phyloP scores from a whole-genome alignment of 2,888 invertebrate genomes.

The Sicus ferrugineus region DNA sequence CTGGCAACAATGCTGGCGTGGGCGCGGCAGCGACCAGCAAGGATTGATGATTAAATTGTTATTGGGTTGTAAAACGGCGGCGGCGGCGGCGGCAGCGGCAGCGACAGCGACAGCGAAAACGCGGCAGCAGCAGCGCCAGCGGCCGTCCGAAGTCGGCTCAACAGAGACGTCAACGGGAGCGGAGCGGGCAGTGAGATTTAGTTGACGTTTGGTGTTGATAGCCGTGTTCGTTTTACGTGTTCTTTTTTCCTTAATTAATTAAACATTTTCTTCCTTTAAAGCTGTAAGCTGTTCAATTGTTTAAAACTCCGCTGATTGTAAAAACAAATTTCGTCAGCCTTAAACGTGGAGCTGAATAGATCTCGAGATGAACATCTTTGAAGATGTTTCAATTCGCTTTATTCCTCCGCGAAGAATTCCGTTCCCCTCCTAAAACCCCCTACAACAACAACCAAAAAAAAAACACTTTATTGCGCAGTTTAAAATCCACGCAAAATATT shows the following conservation, averaged over 20 bases:
- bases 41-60: constrained; percentile 47
- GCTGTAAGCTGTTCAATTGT: background rate
- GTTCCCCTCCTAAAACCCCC: no score
- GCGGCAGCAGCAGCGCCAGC: background rate
- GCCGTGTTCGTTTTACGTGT: background rate
- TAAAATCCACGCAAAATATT: background rate
- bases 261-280: background rate
- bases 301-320: background rate
- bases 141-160: background rate
- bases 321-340: background rate
- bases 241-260: background rate
- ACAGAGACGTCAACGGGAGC: background rate
- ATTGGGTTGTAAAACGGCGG: constrained; percentile 42
- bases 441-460: no score
- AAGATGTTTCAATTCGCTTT: no score
- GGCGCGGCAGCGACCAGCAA: constrained; percentile 37
- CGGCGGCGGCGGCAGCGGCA: constrained; percentile 25
- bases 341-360: no score
- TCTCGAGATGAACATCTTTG: no score
- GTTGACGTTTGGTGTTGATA: no score
- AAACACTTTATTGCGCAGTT: no score
- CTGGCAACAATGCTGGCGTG: constrained; percentile 32
- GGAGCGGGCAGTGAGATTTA: background rate
- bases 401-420: no score
- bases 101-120: background rate